Evolutionary conservation across 1,140 invertebrate species (phyloP).

Genomic region (Contarinia nasturtii): DNA sequence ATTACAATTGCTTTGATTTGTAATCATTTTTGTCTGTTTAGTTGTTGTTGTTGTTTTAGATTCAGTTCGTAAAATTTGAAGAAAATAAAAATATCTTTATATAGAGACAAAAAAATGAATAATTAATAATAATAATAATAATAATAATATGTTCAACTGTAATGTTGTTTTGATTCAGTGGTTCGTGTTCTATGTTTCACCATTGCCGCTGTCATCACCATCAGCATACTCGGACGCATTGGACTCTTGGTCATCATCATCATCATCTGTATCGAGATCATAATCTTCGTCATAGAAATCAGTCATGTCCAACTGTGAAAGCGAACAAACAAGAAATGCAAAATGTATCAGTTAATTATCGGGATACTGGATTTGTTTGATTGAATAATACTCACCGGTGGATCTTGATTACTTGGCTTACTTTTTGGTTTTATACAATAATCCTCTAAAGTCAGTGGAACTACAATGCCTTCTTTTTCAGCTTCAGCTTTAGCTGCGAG

Average conservation of each 20-base stretch:
- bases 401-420: constrained; percentile 54
- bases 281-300: constrained; percentile 91
- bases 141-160: neutral
- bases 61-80: neutral
- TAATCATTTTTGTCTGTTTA: neutral
- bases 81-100: neutral
- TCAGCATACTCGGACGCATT: constrained; percentile 10
- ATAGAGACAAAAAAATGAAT: neutral
- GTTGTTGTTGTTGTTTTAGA: neutral
- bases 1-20: too few species aligned
- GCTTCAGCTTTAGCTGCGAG: constrained; percentile 84
- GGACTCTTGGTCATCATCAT: constrained; percentile 40
- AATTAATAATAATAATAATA: neutral
- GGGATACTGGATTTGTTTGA: neutral
- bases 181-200: constrained; percentile 16
- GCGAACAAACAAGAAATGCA: constrained; percentile 2
- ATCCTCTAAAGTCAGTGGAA: constrained; percentile 94
- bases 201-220: constrained; percentile 22
- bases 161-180: neutral
- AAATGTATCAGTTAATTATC: neutral
- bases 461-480: constrained; percentile 87
- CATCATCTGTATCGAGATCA: constrained; percentile 51
- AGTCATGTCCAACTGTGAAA: constrained; percentile 55
- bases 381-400: constrained; percentile 22
- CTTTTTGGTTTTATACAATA: constrained; percentile 87